These are phyloP conservation scores for Holothuria glaberrima DNA, from an alignment of 35 echinoderm and acorn worm species.

Conservation along the genomic window DNA sequence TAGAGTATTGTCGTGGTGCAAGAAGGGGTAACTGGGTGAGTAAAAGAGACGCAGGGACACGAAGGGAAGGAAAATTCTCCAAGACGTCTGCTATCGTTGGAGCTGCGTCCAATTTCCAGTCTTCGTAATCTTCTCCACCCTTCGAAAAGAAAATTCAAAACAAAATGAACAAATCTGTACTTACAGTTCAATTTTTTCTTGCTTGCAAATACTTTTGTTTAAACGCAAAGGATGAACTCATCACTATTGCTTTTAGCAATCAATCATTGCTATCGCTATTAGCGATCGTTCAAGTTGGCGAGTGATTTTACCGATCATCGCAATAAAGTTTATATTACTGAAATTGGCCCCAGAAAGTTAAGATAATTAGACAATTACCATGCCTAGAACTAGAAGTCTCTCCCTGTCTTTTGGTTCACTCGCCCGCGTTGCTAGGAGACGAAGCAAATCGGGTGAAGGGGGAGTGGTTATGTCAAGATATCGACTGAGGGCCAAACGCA, in stretches of 20 bases:
- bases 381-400: conserved; percentile 55
- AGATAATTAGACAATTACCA: conserved; percentile 55
- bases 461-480: conserved; percentile 84
- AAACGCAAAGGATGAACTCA: too few species aligned
- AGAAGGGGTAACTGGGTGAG: conserved; percentile 82
- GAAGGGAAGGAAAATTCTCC: conserved; percentile 69
- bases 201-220: too few species aligned
- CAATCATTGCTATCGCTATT: too few species aligned
- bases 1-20: conserved; percentile 81
- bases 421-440: conserved; percentile 64
- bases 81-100: conserved; percentile 84
- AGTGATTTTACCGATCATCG: too few species aligned
- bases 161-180: neutral
- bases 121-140: conserved; percentile 74
- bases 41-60: conserved; percentile 70
- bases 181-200: neutral
- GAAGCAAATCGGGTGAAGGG: conserved; percentile 80
- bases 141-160: conserved; percentile 38
- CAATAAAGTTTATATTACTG: too few species aligned
- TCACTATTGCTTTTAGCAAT: too few species aligned
- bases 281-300: too few species aligned
- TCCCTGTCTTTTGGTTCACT: conserved; percentile 70
- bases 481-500: conserved; percentile 50
- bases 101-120: conserved; percentile 67
- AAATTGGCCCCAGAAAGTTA: neutral